These are phyloP conservation scores for Zhuqinia jingwanae DNA, from an alignment of 2,888 invertebrate genomes.

Conservation along the genomic window DNA sequence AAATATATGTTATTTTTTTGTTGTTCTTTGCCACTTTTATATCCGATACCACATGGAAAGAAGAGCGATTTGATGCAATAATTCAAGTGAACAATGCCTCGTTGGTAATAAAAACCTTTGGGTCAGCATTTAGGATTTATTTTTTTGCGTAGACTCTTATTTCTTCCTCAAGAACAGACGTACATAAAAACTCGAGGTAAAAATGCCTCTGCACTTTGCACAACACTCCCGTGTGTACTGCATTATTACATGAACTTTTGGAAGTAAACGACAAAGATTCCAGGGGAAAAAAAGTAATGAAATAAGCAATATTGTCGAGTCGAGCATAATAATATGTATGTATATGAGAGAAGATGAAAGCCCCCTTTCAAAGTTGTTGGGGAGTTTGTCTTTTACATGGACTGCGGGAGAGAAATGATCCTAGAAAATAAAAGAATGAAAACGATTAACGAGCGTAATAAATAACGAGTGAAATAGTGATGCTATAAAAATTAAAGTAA, in stretches of 20 bases:
- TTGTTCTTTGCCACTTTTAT: conserved; percentile 31
- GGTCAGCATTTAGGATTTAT: conserved; percentile 22
- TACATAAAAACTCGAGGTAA: no score
- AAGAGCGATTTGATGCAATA: conserved; percentile 27
- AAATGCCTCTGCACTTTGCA: no score
- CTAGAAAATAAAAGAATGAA: conserved; percentile 10
- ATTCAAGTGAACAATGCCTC: conserved; percentile 48
- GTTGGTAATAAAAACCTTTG: conserved; percentile 52
- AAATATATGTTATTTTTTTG: conserved; percentile 20
- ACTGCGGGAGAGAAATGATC: background rate
- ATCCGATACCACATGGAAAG: conserved; percentile 4
- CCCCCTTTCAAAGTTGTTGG: background rate
- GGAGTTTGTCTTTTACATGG: conserved; percentile 7
- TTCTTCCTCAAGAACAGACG: no score
- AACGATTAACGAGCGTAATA: conserved; percentile 58
- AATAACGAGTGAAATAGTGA: conserved; percentile 47
- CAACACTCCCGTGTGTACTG: background rate
- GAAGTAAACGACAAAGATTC: no score
- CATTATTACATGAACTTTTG: background rate
- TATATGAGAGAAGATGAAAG: background rate
- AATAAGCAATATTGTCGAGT: conserved; percentile 51
- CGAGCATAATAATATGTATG: no score
- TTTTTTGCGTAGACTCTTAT: background rate
- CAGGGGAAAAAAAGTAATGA: conserved; percentile 38
- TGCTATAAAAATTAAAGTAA: conserved; percentile 33